Base-by-base conservation (phyloP, 1,140 invertebrate genomes). In the Pissodes strobi region DNA sequence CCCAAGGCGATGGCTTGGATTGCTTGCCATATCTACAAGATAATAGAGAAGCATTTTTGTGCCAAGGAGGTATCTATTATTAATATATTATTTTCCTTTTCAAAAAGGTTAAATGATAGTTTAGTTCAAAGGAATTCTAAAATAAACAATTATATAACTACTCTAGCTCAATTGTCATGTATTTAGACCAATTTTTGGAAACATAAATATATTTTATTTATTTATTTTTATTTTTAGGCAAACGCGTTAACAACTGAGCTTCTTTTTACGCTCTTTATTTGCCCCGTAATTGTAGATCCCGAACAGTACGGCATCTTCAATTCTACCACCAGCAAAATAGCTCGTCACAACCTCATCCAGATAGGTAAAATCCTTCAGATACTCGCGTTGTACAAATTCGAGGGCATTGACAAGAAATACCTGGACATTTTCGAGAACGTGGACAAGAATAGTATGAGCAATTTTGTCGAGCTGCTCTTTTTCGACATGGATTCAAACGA, bases 291-390 rank as follows among this genome's bases (percentile, higher is more conserved):
- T 41, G 91, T 96, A 21, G 94, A 97, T 81, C 96, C 97, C 0
- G 96, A 98, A 79, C 90, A 93, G 0, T 90, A 95, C 78, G 95
- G 95, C n/a, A 93, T 98, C 43, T 93, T 92, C 0, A 95, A 97
- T 75, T 90, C 91, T 0, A 92, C 93, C n/a, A 92, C 98, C 25
- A 94, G 91, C 56, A 87, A 93, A 66, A 87, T 95, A 27, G 93
- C 93, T 3, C 80, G 94, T 19, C 95, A 94, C 76, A 98, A 98
- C 84, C 82, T 98, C 2, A 95, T 95, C 76, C 94, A 96, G 82
- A 86, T 90, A 9, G 90, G 89, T 0, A 93, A 97, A 78, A 93
- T 98, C 72, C 77, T 99, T 13, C 95, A 98, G 81, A 89, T 91
- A 72, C 81, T 98, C 25, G 94, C 93, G 9, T 81, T 98, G 19